Evolutionary conservation across 2,797 vertebrate genomes (phyloP).

Genomic region (Chiroxiphia lanceolata): DNA sequence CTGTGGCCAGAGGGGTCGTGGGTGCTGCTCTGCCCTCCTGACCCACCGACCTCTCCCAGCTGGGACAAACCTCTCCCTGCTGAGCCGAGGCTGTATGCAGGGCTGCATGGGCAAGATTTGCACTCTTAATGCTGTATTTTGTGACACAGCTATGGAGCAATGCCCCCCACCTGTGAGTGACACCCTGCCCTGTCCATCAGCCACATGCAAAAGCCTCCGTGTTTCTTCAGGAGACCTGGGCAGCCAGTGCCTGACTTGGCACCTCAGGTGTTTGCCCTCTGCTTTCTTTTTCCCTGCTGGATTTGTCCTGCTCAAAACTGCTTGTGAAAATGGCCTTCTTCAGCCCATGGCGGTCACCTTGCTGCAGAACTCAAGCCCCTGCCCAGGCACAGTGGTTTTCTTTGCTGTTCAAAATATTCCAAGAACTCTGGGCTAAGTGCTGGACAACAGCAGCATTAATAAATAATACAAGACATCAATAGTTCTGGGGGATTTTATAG

Average conservation of each 20-base stretch:
- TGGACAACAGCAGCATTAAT: background rate
- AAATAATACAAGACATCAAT: conserved; percentile 8
- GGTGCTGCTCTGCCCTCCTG: conserved; percentile 51
- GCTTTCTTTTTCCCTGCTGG: background rate
- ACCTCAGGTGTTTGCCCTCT: background rate
- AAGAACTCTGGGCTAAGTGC: background rate
- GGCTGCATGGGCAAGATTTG: background rate
- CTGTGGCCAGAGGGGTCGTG: background rate
- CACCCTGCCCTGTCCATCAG: background rate
- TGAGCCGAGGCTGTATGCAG: background rate
- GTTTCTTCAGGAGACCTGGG: background rate
- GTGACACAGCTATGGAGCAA: background rate
- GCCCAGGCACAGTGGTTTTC: background rate
- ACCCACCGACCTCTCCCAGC: background rate
- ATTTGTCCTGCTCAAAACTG: background rate
- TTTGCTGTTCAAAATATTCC: background rate
- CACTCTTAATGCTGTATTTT: background rate
- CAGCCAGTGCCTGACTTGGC: background rate
- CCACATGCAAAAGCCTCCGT: background rate
- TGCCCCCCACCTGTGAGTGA: background rate
- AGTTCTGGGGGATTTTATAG: conserved; percentile 8
- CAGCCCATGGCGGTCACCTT: background rate
- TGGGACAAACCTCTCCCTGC: background rate
- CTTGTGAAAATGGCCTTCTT: background rate
- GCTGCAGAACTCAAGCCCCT: background rate